Evolutionary conservation across 2,888 invertebrate genomes (phyloP).

Genomic region (Endotricha flammealis): DNA sequence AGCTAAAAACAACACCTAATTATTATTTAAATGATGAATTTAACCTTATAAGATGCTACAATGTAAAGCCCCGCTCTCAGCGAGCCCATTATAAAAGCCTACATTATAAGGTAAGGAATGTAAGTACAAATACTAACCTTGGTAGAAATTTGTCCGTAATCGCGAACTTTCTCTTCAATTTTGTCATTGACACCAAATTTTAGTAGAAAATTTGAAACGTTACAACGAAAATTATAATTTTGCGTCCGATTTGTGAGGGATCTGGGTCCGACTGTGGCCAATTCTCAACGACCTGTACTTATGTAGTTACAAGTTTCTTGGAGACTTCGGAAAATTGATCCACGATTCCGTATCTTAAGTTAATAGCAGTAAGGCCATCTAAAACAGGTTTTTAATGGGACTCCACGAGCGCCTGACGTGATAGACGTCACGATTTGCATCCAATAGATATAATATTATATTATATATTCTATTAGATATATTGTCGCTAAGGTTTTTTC

Average conservation of each 20-base stretch:
- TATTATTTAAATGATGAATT: too few relatives aligned
- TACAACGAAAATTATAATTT: conserved; percentile 50
- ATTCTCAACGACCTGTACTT: conserved; percentile 36
- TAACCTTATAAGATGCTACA: too few relatives aligned
- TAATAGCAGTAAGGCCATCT: background rate
- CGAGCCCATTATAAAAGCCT: background rate
- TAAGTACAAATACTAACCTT: conserved; percentile 48
- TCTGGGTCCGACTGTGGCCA: conserved; percentile 40
- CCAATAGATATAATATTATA: conserved; percentile 10
- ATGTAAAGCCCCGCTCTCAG: background rate
- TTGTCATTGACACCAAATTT: conserved; percentile 76
- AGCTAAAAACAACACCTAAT: too few relatives aligned
- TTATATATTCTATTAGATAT: conserved; percentile 12
- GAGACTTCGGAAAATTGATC: background rate
- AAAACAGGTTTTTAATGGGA: conserved; percentile 7
- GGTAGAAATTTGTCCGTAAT: conserved; percentile 76
- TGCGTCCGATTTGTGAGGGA: conserved; percentile 44
- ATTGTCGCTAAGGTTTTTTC: conserved; percentile 10
- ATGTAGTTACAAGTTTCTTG: conserved; percentile 27
- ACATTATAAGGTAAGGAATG: background rate
- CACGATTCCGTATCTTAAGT: conserved; percentile 11
- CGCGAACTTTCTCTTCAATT: conserved; percentile 72
- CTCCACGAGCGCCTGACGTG: conserved; percentile 1
- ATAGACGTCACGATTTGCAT: conserved; percentile 11
- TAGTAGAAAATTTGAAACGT: conserved; percentile 47